These are phyloP conservation scores for Acanthaster planci DNA, from an alignment of 35 echinoderm and acorn worm species.

Conservation along the genomic window DNA sequence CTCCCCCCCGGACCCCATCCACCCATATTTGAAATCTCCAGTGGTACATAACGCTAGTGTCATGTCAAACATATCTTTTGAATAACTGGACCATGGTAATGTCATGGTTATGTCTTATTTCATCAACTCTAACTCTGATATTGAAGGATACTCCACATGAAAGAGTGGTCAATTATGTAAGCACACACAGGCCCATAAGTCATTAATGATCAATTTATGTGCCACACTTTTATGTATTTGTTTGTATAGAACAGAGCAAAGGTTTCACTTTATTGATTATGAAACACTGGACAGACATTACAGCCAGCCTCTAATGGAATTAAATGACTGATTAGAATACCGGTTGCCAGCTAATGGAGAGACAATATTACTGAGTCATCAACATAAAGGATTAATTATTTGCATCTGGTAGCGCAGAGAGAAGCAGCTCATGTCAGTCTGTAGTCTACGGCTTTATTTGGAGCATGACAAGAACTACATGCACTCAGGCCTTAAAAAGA, in stretches of 20 bases:
- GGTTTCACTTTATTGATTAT: constrained; percentile 20
- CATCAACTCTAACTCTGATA: background rate
- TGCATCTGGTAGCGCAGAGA: background rate
- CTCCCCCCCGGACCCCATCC: too few species aligned
- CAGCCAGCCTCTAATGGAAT: constrained; percentile 16
- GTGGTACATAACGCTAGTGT: too few species aligned
- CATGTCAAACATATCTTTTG: too few species aligned
- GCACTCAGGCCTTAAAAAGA: too few species aligned
- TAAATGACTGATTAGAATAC: constrained; percentile 1
- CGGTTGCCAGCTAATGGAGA: background rate
- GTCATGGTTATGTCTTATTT: too few species aligned
- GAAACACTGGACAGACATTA: background rate
- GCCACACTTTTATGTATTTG: background rate
- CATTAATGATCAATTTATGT: constrained; percentile 5
- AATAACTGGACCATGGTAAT: too few species aligned
- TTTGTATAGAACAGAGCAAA: constrained; percentile 10
- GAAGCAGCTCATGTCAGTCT: too few species aligned
- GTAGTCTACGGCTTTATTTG: too few species aligned
- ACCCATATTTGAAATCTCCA: too few species aligned
- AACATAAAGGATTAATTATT: constrained; percentile 14
- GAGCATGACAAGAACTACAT: too few species aligned
- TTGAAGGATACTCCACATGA: background rate
- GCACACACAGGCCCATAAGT: constrained; percentile 2
- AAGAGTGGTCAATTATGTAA: background rate
- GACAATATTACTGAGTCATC: constrained; percentile 8